Evolutionary conservation across 37 sponge, comb jelly and placozoan genomes (phyloP).

Genomic region (Bolinopsis microptera): DNA sequence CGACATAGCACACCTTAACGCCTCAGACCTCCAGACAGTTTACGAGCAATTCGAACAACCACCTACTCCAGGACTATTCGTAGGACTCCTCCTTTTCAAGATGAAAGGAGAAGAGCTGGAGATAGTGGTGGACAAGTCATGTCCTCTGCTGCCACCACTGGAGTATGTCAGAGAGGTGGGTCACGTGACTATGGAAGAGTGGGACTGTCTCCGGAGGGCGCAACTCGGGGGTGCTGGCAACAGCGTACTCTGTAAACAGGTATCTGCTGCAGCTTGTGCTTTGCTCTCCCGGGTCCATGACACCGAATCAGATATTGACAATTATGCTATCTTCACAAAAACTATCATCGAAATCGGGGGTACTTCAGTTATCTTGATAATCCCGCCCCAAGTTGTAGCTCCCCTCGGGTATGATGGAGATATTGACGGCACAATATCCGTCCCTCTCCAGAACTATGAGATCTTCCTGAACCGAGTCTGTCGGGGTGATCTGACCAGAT

Average conservation of each 20-base stretch:
- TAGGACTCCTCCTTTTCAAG: constrained; percentile 49
- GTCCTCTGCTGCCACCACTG: constrained; percentile 43
- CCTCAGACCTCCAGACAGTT: constrained; percentile 53
- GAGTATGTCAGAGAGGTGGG: constrained; percentile 50
- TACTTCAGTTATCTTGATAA: constrained; percentile 3
- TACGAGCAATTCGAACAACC: neutral
- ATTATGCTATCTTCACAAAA: constrained; percentile 56
- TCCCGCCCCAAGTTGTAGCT: constrained; percentile 52
- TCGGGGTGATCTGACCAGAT: neutral
- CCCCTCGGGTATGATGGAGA: constrained; percentile 53
- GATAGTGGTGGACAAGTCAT: constrained; percentile 40
- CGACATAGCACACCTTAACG: constrained; percentile 54
- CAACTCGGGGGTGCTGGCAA: neutral
- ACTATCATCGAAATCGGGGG: constrained; percentile 27
- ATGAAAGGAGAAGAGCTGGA: constrained; percentile 65
- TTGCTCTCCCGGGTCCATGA: constrained; percentile 46
- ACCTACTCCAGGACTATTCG: constrained; percentile 22
- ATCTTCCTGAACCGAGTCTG: constrained; percentile 18
- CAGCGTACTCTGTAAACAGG: constrained; percentile 8
- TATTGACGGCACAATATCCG: constrained; percentile 43
- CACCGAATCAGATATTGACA: constrained; percentile 30
- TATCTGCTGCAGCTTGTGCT: constrained; percentile 52
- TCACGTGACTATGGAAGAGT: constrained; percentile 53
- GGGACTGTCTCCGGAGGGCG: neutral
- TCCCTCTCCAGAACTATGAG: constrained; percentile 57